Evolutionary conservation across 2,797 vertebrate species (phyloP).

Genomic region (Etheostoma nigrum): DNA sequence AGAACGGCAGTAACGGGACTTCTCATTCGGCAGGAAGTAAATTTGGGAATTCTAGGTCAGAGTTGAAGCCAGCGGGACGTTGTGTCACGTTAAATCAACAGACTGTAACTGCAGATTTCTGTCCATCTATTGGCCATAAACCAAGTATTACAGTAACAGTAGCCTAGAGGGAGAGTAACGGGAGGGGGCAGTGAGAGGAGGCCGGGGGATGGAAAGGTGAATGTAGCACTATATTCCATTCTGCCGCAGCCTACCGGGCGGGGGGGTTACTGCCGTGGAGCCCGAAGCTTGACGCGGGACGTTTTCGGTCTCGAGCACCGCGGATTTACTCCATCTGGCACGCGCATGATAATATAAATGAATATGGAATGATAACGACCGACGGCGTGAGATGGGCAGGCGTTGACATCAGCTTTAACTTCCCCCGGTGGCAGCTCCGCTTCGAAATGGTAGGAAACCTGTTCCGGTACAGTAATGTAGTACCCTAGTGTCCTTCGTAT

Average conservation of each 20-base stretch:
- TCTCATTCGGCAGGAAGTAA: too few relatives aligned
- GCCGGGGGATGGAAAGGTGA: constrained; percentile 23
- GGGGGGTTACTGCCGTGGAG: constrained; percentile 48
- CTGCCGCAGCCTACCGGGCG: constrained; percentile 75
- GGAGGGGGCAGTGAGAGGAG: background rate
- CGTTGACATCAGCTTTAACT: constrained; percentile 68
- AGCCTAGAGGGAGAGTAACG: too few relatives aligned
- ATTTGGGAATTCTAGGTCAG: too few relatives aligned
- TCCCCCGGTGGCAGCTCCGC: constrained; percentile 70
- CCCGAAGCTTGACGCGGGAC: constrained; percentile 76
- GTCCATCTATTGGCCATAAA: too few relatives aligned
- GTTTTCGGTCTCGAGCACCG: constrained; percentile 71
- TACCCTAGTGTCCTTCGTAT: constrained; percentile 34
- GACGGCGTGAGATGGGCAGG: constrained; percentile 68
- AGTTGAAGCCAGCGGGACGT: too few relatives aligned
- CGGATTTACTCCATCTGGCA: constrained; percentile 71
- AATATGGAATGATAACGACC: constrained; percentile 66
- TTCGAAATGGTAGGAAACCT: constrained; percentile 78
- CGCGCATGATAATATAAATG: constrained; percentile 58
- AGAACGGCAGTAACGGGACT: too few relatives aligned
- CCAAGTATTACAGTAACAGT: too few relatives aligned
- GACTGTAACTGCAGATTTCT: too few relatives aligned
- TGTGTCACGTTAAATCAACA: too few relatives aligned
- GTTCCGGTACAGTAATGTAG: constrained; percentile 44
- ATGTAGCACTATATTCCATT: constrained; percentile 47